These are phyloP conservation scores for Proisotoma minuta DNA, from an alignment of 2,888 invertebrate genomes.

Conservation along the genomic window DNA sequence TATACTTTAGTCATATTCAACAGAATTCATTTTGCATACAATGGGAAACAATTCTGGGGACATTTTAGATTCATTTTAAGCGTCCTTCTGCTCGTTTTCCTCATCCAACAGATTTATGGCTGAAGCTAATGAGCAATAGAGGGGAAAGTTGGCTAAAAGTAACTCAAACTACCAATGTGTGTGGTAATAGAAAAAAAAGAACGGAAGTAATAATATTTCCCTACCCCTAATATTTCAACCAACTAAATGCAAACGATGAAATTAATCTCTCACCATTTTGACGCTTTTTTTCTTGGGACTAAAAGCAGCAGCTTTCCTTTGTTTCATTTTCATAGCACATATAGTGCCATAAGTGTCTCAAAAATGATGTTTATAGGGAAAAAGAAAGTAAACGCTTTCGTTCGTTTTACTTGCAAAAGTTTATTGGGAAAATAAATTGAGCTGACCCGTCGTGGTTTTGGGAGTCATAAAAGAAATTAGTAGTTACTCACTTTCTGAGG, in stretches of 20 bases:
- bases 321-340: no score
- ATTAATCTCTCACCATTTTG: no score
- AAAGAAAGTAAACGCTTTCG: no score
- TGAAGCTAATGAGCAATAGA: conserved; percentile 12
- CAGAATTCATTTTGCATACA: no score
- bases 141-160: background rate
- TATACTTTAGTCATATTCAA: background rate
- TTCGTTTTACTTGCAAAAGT: background rate
- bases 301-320: no score
- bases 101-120: conserved; percentile 7
- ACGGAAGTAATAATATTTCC: conserved; percentile 14
- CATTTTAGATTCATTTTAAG: background rate
- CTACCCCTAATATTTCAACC: conserved; percentile 11
- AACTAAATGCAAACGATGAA: background rate
- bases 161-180: no score
- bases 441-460: background rate
- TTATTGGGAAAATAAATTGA: background rate
- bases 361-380: no score
- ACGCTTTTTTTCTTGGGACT: no score
- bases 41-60: no score
- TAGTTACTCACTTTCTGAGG: background rate
- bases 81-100: background rate
- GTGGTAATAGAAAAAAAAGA: background rate
- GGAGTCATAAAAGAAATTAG: conserved; percentile 3
- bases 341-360: no score